A percentile compares a stretch with the other conserved stretches of the same genome.
Conservation (phyloP, 2,888 invertebrate genomes). For the Cryptosula pallasiana region DNA sequence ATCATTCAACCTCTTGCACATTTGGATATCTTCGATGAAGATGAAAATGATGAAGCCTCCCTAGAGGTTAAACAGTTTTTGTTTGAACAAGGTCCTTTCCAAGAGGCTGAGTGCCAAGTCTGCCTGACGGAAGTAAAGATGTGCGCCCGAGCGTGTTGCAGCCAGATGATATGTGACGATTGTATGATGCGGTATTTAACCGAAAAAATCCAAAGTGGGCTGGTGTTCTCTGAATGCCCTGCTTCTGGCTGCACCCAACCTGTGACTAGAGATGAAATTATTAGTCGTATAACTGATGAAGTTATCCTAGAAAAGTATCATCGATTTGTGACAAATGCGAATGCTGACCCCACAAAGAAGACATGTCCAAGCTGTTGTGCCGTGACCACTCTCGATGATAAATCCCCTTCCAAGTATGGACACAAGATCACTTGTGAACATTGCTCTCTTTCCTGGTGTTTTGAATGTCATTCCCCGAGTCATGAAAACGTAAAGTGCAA, state of each 20-base stretch:
- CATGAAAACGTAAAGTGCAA: conserved; percentile 50
- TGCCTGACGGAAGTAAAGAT: conserved; percentile 39
- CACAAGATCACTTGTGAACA: conserved; percentile 41
- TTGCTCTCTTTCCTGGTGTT: conserved; percentile 53
- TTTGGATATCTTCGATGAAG: too few relatives aligned
- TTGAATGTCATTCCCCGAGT: conserved; percentile 53
- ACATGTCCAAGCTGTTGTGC: conserved; percentile 53
- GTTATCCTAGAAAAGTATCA: conserved; percentile 44
- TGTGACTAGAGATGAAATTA: conserved; percentile 49
- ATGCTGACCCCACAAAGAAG: conserved; percentile 47
- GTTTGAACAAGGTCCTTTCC: background rate
- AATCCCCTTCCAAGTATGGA: conserved; percentile 31
- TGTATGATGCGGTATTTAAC: conserved; percentile 46
- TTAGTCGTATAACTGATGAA: conserved; percentile 36
- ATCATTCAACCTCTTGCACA: too few relatives aligned
- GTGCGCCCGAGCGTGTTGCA: conserved; percentile 46
- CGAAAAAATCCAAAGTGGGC: conserved; percentile 40
- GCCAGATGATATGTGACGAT: conserved; percentile 42
- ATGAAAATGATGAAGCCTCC: background rate
- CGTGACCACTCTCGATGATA: conserved; percentile 31
- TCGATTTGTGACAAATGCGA: conserved; percentile 46
- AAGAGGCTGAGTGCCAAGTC: conserved; percentile 40
- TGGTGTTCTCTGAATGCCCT: conserved; percentile 47
- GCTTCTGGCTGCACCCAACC: conserved; percentile 38
- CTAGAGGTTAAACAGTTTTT: background rate